phyloP scores from a whole-genome alignment of 2,113 vertebrate species.

The Athene noctua region DNA sequence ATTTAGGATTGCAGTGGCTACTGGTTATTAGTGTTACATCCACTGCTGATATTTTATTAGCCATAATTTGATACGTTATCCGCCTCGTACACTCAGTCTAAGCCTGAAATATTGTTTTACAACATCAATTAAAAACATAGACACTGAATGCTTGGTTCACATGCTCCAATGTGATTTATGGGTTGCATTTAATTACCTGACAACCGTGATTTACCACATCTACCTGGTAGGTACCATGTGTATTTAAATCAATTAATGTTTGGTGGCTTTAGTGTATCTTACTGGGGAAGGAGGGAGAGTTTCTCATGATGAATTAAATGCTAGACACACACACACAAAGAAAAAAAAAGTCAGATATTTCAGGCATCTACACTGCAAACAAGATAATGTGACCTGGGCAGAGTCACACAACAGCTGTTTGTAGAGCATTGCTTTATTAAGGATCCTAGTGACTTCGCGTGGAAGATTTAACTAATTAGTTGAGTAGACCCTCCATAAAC shows the following conservation, averaged over 20 bases:
- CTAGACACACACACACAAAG: neutral
- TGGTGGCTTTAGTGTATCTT: neutral
- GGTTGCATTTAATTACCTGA: constrained; percentile 8
- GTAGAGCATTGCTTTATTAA: neutral
- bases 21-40: neutral
- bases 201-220: constrained; percentile 19
- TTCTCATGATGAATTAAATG: neutral
- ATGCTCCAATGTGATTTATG: neutral
- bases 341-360: neutral
- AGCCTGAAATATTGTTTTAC: constrained; percentile 46
- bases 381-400: constrained; percentile 58
- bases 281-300: neutral
- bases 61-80: neutral
- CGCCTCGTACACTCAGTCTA: neutral
- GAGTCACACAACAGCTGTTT: constrained; percentile 41
- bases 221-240: constrained; percentile 2
- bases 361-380: constrained; percentile 56
- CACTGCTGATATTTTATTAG: constrained; percentile 12
- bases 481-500: constrained; percentile 3
- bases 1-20: neutral
- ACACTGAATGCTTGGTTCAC: neutral
- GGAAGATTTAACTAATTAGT: constrained; percentile 50
- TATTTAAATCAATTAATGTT: neutral
- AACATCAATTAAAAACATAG: constrained; percentile 17
- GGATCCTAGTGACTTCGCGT: neutral